Conservation (phyloP, 1,140 invertebrate genomes). For the Metopolophium dirhodum region DNA sequence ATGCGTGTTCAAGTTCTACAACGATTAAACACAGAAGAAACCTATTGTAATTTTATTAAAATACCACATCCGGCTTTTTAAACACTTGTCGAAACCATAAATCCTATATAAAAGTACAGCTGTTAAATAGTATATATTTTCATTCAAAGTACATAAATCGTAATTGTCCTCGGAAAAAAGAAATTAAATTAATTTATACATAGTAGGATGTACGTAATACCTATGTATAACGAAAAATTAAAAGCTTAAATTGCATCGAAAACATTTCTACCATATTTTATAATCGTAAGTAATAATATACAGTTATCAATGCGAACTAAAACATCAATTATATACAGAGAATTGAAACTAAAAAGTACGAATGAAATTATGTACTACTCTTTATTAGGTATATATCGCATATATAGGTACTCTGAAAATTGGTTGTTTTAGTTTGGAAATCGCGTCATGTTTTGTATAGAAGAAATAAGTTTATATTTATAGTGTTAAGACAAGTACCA, state of each 20-base stretch:
- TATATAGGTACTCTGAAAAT: too few species aligned
- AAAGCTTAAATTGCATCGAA: not conserved
- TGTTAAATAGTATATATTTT: not conserved
- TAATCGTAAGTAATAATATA: not conserved
- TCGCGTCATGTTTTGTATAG: too few species aligned
- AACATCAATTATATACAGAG: not conserved
- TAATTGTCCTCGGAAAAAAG: not conserved
- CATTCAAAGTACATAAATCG: not conserved
- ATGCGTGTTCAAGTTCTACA: not conserved
- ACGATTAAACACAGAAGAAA: not conserved
- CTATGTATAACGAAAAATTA: not conserved
- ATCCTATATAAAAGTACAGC: not conserved
- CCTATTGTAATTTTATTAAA: slow-evolving; percentile 24
- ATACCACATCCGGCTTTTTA: slow-evolving; percentile 9
- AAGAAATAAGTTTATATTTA: too few species aligned
- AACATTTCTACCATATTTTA: not conserved
- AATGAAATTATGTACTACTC: not conserved
- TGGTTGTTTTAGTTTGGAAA: not conserved
- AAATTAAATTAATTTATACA: not conserved
- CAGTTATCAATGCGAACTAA: not conserved
- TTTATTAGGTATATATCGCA: not conserved
- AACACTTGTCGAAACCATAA: not conserved
- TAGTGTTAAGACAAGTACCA: too few species aligned
- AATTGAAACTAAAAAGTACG: not conserved
- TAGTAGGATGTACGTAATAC: not conserved